Evolutionary conservation across 2,888 invertebrate species (phyloP).

Genomic region (Erynnis tages): DNA sequence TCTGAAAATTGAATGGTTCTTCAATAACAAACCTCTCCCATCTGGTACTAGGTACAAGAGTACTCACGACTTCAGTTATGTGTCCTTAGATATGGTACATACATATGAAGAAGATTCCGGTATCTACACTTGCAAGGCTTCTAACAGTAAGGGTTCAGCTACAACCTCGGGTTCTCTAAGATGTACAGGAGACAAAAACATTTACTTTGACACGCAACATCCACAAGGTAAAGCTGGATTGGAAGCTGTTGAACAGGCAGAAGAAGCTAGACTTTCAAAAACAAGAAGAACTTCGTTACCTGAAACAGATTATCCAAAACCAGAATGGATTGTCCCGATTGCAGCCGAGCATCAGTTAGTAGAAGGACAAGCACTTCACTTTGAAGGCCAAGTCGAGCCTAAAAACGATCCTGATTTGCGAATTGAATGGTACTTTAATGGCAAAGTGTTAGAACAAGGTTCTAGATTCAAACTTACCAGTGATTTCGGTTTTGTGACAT

Average conservation of each 20-base stretch:
- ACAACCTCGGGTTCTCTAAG: constrained; percentile 94
- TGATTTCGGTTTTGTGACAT: constrained; percentile 97
- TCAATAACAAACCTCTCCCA: constrained; percentile 94
- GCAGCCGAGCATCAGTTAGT: constrained; percentile 89
- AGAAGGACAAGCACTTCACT: constrained; percentile 92
- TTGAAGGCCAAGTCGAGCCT: constrained; percentile 97
- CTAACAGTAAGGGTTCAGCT: constrained; percentile 93
- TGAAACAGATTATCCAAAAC: constrained; percentile 90
- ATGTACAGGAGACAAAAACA: constrained; percentile 89
- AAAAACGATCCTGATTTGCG: constrained; percentile 94
- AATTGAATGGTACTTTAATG: constrained; percentile 97
- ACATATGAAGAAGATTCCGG: constrained; percentile 96
- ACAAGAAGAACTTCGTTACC: constrained; percentile 86
- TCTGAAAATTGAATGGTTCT: constrained; percentile 96
- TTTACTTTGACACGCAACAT: constrained; percentile 95
- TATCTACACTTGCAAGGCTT: constrained; percentile 94
- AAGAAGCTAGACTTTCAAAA: constrained; percentile 89
- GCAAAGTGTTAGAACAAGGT: constrained; percentile 92
- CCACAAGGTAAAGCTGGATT: constrained; percentile 96
- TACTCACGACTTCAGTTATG: constrained; percentile 97
- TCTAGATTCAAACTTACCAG: constrained; percentile 95
- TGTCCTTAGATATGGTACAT: constrained; percentile 93
- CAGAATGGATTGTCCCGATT: constrained; percentile 92
- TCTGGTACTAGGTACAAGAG: constrained; percentile 95
- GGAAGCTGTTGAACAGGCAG: constrained; percentile 94